Conservation (phyloP, 2,113 vertebrate species). For the Syngnathoides biaculeatus region DNA sequence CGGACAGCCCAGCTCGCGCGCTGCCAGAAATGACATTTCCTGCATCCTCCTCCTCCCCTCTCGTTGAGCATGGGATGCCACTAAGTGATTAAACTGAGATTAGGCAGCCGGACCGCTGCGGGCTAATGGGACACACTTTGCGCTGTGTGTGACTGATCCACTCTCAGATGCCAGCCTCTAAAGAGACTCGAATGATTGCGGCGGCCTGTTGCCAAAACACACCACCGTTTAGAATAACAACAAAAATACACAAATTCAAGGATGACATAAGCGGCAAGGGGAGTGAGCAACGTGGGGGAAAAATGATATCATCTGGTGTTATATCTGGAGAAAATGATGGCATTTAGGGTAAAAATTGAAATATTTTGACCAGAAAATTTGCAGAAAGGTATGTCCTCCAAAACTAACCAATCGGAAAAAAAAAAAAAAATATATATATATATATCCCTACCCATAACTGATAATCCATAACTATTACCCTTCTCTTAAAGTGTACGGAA, state of each 20-base stretch:
- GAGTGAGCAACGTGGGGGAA: background rate
- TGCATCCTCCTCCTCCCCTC: constrained; percentile 16
- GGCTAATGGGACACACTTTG: constrained; percentile 53
- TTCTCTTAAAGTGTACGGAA: too few species aligned
- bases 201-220: constrained; percentile 52
- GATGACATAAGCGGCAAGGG: constrained; percentile 4
- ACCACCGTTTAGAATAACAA: constrained; percentile 27
- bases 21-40: constrained; percentile 40
- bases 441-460: too few species aligned
- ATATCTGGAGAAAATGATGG: background rate
- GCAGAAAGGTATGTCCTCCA: background rate
- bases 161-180: constrained; percentile 48
- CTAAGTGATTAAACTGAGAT: constrained; percentile 61
- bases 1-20: constrained; percentile 27
- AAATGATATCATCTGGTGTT: background rate
- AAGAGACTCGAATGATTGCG: constrained; percentile 45
- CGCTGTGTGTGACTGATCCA: constrained; percentile 42
- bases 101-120: constrained; percentile 35
- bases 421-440: too few species aligned
- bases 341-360: background rate
- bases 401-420: too few species aligned
- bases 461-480: too few species aligned
- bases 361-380: background rate
- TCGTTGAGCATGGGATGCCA: constrained; percentile 49
- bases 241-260: constrained; percentile 29